phyloP scores from a whole-genome alignment of 2,888 invertebrate species.

The Mallateleia sp. region DNA sequence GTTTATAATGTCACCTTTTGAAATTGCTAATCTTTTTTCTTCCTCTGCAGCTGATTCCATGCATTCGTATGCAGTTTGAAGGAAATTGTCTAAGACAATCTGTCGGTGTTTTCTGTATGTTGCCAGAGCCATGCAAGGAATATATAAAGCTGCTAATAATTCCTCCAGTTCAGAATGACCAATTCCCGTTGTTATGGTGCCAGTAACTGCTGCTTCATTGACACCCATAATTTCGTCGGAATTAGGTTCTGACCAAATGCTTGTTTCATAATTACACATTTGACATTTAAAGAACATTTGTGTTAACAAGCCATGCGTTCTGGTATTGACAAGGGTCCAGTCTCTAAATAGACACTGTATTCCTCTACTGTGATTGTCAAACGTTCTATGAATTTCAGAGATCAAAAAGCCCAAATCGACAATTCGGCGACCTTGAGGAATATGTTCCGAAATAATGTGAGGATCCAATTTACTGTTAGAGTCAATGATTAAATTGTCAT shows the following conservation, averaged over 20 bases:
- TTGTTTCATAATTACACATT: conserved; percentile 29
- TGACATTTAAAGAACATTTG: conserved; percentile 17
- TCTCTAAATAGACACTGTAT: conserved; percentile 31
- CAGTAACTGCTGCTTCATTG: neutral
- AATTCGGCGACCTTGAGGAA: neutral
- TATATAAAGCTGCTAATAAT: neutral
- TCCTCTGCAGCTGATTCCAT: too few species aligned
- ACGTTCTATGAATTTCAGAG: conserved; percentile 28
- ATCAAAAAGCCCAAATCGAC: neutral
- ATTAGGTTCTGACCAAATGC: conserved; percentile 66
- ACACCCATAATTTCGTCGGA: neutral
- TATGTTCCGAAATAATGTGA: neutral
- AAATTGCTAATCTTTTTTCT: too few species aligned
- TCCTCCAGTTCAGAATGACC: neutral
- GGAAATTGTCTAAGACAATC: too few species aligned
- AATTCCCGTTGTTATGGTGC: neutral
- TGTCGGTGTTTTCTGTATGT: neutral
- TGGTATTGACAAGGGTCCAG: conserved; percentile 18
- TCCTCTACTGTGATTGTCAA: conserved; percentile 16
- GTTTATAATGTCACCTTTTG: too few species aligned
- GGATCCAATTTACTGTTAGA: too few species aligned
- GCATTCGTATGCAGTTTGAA: too few species aligned
- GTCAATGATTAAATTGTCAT: too few species aligned
- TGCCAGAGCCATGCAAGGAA: neutral
- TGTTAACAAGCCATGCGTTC: neutral